Conservation (phyloP, 1,140 invertebrate genomes). For the Eueides isabella region DNA sequence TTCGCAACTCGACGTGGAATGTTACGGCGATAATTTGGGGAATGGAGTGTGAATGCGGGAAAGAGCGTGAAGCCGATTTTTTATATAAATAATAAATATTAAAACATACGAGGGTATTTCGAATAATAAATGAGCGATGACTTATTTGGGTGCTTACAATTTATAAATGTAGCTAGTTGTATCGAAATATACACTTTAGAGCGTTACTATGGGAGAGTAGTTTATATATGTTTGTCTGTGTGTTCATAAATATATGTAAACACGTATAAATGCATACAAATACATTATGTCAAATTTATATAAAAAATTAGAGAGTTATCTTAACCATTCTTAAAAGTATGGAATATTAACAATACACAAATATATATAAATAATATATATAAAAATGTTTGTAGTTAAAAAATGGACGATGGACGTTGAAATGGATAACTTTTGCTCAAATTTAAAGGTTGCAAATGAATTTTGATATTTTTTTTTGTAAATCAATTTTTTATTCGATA, state of each 20-base stretch:
- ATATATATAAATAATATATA: not conserved
- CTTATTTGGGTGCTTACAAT: slow-evolving; percentile 1
- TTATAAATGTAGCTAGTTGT: not conserved
- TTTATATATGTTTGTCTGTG: not conserved
- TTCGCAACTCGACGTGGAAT: too few relatives aligned
- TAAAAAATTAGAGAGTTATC: too few relatives aligned
- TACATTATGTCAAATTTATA: not conserved
- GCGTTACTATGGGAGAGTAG: not conserved
- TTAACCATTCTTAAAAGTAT: too few relatives aligned
- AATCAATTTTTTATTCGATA: not conserved
- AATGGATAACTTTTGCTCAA: not conserved
- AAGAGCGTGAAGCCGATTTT: not conserved
- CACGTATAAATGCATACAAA: not conserved
- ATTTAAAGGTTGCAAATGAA: not conserved
- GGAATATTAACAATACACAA: too few relatives aligned
- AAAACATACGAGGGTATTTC: slow-evolving; percentile 7
- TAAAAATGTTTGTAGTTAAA: not conserved
- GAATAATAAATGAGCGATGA: not conserved
- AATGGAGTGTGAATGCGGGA: too few relatives aligned
- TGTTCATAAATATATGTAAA: not conserved
- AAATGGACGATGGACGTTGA: not conserved
- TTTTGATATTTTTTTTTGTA: not conserved
- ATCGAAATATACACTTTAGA: slow-evolving; percentile 11
- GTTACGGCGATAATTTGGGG: too few relatives aligned
- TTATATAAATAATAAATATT: not conserved